Base-by-base conservation (phyloP, 2,113 vertebrate species). In the Panurus biarmicus region DNA sequence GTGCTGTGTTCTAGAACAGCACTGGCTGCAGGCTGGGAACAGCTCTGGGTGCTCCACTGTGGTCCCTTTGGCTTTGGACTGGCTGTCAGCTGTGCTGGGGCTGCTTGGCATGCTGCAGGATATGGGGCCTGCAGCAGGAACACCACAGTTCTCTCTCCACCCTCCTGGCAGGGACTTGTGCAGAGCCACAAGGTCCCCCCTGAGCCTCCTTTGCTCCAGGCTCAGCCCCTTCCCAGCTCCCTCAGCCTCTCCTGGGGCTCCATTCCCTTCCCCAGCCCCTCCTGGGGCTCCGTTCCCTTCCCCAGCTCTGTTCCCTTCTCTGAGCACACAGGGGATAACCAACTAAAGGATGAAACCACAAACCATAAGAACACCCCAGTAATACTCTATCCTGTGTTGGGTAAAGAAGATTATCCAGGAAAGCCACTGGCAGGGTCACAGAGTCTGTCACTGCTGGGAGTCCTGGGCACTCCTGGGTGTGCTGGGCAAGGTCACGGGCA, bases 21-120 rank as follows among this genome's bases (percentile, higher is more conserved):
- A 0, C 5, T 16, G 7, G 2, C 28, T 66, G 22, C 19, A 11
- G 47, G 9, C 5, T 47, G 80, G 62, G 38, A 29, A 0, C 24
- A 9, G 47, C 69, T 40, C 28, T 0, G 0, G 4, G 2, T 2
- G 2, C 35, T 57, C 38, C 4, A 1, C 2, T 14, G 38, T 0
- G 0, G 5, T 18, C 47, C 26, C 53, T 67, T 69, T 0, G 8
- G 17, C 4, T 3, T 7, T 4, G 53, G 10, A 1, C 35, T 7
- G 5, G 8, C 48, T 26, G 4, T 4, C 17, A 22, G 28, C 69
- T 38, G 13, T 50, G 72, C 57, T 11, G 4, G 29, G 40, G 5
- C 50, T 23, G 6, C 50, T 2, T 31, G 62, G 72, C 44, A 1
- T 28, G n/a, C 71, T 7, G 25, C 13, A 35, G 50, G 60, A 3